Evolutionary conservation across 2,113 vertebrate genomes (phyloP).

Genomic region (Oncorhynchus masou): DNA sequence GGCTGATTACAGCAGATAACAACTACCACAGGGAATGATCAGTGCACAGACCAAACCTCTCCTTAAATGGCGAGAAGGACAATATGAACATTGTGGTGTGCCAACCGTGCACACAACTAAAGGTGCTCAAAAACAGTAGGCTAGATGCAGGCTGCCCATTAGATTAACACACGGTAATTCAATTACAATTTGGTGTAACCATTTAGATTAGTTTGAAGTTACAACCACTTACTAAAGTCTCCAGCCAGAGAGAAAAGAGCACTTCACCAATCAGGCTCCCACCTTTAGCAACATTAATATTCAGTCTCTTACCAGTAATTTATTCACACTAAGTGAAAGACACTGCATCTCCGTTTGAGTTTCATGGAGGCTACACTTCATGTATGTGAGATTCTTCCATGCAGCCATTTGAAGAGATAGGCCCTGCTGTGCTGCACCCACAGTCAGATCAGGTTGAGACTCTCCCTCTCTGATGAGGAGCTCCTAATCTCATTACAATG

Average conservation of each 20-base stretch:
- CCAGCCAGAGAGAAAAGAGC: constrained; percentile 7
- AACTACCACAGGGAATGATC: neutral
- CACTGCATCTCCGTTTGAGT: neutral
- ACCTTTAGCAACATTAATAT: constrained; percentile 32
- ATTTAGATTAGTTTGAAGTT: constrained; percentile 15
- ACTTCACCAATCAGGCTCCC: neutral
- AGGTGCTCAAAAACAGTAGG: neutral
- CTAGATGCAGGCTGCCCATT: too few species aligned
- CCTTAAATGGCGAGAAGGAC: neutral
- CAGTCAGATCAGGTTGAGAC: constrained; percentile 9
- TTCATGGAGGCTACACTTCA: constrained; percentile 12
- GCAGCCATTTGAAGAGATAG: neutral
- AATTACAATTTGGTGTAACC: neutral
- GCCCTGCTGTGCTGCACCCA: neutral
- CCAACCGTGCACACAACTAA: too few species aligned
- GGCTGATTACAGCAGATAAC: neutral
- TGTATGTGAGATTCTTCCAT: constrained; percentile 11
- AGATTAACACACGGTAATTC: too few species aligned
- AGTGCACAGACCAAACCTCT: neutral
- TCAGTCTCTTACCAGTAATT: constrained; percentile 3
- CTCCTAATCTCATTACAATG: constrained; percentile 37
- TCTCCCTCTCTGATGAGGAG: constrained; percentile 16
- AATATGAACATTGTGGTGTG: too few species aligned
- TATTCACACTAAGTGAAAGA: neutral
- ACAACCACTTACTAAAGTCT: constrained; percentile 39